phyloP scores from a whole-genome alignment of 1,140 invertebrate species.

The Microplitis demolitor region DNA sequence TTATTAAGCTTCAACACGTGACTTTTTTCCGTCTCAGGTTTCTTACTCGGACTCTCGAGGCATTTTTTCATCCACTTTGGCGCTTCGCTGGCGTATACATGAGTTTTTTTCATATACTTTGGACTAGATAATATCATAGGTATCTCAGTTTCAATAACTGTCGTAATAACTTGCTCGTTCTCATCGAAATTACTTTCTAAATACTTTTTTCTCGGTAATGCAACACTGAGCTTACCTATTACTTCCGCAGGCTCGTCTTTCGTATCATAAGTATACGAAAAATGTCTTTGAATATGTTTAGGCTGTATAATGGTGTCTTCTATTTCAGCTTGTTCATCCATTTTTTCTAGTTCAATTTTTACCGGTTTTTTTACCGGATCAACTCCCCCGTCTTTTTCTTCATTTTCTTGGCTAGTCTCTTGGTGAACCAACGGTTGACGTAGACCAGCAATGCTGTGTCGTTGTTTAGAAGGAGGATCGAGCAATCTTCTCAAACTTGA shows the following conservation, averaged over 20 bases:
- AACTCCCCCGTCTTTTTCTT: slow-evolving; percentile 31
- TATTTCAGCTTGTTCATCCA: slow-evolving; percentile 32
- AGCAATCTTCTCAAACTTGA: slow-evolving; percentile 52
- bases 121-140: slow-evolving; percentile 48
- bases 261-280: slow-evolving; percentile 54
- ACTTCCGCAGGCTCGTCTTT: slow-evolving; percentile 33
- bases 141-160: slow-evolving; percentile 53
- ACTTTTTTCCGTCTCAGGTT: slow-evolving; percentile 21
- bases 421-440: slow-evolving; percentile 31
- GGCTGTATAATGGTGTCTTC: slow-evolving; percentile 35
- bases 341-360: slow-evolving; percentile 33
- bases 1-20: slow-evolving; percentile 28
- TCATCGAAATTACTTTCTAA: slow-evolving; percentile 56
- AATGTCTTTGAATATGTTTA: slow-evolving; percentile 53
- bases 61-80: slow-evolving; percentile 55
- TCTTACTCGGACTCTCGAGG: slow-evolving; percentile 34
- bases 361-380: slow-evolving; percentile 35
- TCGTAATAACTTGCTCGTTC: slow-evolving; percentile 56
- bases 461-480: slow-evolving; percentile 51
- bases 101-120: slow-evolving; percentile 50
- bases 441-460: slow-evolving; percentile 52
- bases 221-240: slow-evolving; percentile 41
- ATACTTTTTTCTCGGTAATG: slow-evolving; percentile 50
- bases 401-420: slow-evolving; percentile 9
- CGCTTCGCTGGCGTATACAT: slow-evolving; percentile 47